Conservation (phyloP, 1,140 invertebrate genomes). For the Bombyx mori region DNA sequence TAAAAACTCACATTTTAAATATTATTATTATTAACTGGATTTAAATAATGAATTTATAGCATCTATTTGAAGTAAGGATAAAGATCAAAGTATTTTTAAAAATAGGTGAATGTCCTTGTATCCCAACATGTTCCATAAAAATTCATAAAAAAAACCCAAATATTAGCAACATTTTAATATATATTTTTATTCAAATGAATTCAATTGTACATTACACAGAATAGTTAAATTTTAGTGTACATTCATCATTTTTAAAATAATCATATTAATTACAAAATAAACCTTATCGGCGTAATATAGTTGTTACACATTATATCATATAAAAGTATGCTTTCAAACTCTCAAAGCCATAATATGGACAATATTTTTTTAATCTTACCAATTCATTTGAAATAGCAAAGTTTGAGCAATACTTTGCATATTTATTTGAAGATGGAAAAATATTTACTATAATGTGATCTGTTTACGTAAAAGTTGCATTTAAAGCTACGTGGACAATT, state of each 20-base stretch:
- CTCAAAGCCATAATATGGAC: conserved; percentile 50
- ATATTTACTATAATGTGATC: conserved; percentile 56
- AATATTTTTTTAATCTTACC: conserved; percentile 37
- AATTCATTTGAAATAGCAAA: conserved; percentile 18
- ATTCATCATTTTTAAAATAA: conserved; percentile 56
- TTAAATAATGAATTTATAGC: too few relatives aligned
- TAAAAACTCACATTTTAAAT: too few relatives aligned
- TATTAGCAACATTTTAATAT: conserved; percentile 70
- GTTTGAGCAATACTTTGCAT: conserved; percentile 54
- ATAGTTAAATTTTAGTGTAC: conserved; percentile 57
- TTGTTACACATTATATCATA: conserved; percentile 50
- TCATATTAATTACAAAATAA: conserved; percentile 69
- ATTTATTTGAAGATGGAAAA: conserved; percentile 36
- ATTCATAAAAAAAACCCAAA: conserved; percentile 45
- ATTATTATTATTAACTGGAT: too few relatives aligned
- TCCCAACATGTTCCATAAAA: not conserved
- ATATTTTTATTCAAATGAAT: conserved; percentile 71
- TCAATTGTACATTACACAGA: conserved; percentile 63
- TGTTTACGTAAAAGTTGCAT: conserved; percentile 49
- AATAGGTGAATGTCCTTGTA: too few relatives aligned
- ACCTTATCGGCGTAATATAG: conserved; percentile 45
- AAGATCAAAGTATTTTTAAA: too few relatives aligned
- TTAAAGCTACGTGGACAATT: conserved; percentile 65
- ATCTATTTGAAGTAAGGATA: too few relatives aligned
- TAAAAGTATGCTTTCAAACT: conserved; percentile 45